A percentile compares a stretch with the other conserved stretches of the same genome.
phyloP scores from a whole-genome alignment of 2,888 invertebrate species.

The Tuta absoluta region DNA sequence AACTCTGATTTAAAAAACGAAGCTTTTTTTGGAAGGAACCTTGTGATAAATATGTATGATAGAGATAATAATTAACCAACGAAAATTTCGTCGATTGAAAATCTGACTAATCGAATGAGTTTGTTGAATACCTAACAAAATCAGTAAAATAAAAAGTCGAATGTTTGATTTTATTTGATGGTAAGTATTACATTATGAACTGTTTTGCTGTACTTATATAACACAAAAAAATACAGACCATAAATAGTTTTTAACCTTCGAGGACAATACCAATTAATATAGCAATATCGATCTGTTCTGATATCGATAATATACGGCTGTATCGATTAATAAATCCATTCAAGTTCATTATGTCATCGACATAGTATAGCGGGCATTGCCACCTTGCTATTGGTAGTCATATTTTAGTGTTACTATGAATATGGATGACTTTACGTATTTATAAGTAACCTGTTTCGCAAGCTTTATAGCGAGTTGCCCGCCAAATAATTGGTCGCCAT shows the following conservation, averaged over 20 bases:
- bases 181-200: too few relatives aligned
- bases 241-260: not conserved
- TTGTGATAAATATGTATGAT: too few relatives aligned
- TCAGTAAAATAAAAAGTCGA: too few relatives aligned
- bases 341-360: slow-evolving; percentile 69
- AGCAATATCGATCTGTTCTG: slow-evolving; percentile 14
- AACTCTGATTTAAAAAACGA: too few relatives aligned
- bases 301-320: not conserved
- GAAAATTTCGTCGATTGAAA: too few relatives aligned
- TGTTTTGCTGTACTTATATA: not conserved
- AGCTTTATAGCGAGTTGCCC: not conserved
- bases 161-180: too few relatives aligned
- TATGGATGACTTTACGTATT: not conserved
- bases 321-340: slow-evolving; percentile 56
- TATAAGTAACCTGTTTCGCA: not conserved
- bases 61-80: too few relatives aligned
- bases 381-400: slow-evolving; percentile 33
- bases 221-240: not conserved
- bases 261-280: not conserved
- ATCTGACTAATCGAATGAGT: too few relatives aligned
- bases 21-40: too few relatives aligned
- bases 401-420: not conserved
- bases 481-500: not conserved
- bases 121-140: too few relatives aligned
- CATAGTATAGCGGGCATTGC: slow-evolving; percentile 60